Evolutionary conservation across 2,797 vertebrate species (phyloP).

Genomic region (Taenioides sp.): DNA sequence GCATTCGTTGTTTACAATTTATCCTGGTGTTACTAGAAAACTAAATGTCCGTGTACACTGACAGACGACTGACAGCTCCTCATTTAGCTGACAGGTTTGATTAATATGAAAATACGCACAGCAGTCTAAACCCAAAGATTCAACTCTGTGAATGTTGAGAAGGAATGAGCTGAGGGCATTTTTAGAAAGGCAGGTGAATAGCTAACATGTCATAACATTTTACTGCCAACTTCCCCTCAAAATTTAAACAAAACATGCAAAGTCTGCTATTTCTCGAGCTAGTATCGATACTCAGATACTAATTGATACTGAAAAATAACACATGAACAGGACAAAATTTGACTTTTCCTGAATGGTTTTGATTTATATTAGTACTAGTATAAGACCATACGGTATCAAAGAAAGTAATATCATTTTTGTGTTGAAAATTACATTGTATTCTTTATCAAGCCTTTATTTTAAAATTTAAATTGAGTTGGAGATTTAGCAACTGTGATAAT

Average conservation of each 20-base stretch:
- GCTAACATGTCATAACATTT: constrained; percentile 17
- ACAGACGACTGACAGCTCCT: constrained; percentile 20
- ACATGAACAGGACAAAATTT: too few relatives aligned
- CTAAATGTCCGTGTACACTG: constrained; percentile 11
- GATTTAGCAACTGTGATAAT: too few relatives aligned
- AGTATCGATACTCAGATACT: too few relatives aligned
- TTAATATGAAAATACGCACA: constrained; percentile 4
- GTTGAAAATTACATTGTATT: too few relatives aligned
- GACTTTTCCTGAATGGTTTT: too few relatives aligned
- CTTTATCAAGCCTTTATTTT: too few relatives aligned
- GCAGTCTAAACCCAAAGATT: constrained; percentile 19
- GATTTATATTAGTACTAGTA: too few relatives aligned
- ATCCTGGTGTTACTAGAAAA: not conserved
- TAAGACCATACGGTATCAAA: too few relatives aligned
- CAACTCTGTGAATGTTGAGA: constrained; percentile 6
- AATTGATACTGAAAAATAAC: too few relatives aligned
- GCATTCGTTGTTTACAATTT: constrained; percentile 1
- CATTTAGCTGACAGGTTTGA: constrained; percentile 32
- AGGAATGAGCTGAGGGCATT: constrained; percentile 25
- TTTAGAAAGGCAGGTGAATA: constrained; percentile 21
- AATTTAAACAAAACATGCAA: not conserved
- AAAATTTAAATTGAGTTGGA: not conserved
- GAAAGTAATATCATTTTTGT: too few relatives aligned
- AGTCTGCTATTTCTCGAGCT: too few relatives aligned
- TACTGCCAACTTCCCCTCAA: constrained; percentile 27